Conservation (phyloP, 1,140 invertebrate genomes). For the Drosophila pseudoobscura region DNA sequence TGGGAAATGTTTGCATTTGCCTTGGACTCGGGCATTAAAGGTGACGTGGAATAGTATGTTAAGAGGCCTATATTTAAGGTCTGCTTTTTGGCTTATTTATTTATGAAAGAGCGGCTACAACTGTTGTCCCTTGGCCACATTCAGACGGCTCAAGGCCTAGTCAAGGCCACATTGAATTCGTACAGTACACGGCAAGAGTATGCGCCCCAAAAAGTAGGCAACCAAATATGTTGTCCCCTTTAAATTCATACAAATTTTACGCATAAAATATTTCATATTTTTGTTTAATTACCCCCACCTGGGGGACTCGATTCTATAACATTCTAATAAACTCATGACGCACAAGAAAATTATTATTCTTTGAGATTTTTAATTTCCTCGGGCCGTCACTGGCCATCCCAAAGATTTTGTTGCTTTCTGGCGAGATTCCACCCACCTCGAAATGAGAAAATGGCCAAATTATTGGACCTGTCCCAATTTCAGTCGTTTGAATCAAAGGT, state of each 20-base stretch:
- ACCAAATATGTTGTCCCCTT: neutral
- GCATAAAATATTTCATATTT: neutral
- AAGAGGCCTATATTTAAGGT: conserved; percentile 3
- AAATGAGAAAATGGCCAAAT: neutral
- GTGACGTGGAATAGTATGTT: conserved; percentile 1
- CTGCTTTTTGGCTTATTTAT: conserved; percentile 19
- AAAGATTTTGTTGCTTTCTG: neutral
- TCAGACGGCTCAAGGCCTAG: too few relatives aligned
- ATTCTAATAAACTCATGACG: conserved; percentile 24
- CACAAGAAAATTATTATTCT: conserved; percentile 14
- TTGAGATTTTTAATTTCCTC: conserved; percentile 4
- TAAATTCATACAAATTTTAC: too few relatives aligned
- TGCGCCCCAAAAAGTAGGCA: conserved; percentile 24
- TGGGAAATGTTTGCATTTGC: conserved; percentile 18
- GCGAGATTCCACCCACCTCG: neutral
- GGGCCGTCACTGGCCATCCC: neutral
- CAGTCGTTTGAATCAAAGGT: too few relatives aligned
- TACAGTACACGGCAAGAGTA: too few relatives aligned
- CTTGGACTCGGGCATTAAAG: neutral
- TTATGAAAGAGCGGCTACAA: conserved; percentile 15
- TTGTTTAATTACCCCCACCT: conserved; percentile 19
- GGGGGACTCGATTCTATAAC: conserved; percentile 10
- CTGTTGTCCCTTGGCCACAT: conserved; percentile 19
- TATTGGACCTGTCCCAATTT: too few relatives aligned
- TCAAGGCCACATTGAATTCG: too few relatives aligned